phyloP scores from a whole-genome alignment of 2,113 vertebrate species.

The Desmodus rotundus region DNA sequence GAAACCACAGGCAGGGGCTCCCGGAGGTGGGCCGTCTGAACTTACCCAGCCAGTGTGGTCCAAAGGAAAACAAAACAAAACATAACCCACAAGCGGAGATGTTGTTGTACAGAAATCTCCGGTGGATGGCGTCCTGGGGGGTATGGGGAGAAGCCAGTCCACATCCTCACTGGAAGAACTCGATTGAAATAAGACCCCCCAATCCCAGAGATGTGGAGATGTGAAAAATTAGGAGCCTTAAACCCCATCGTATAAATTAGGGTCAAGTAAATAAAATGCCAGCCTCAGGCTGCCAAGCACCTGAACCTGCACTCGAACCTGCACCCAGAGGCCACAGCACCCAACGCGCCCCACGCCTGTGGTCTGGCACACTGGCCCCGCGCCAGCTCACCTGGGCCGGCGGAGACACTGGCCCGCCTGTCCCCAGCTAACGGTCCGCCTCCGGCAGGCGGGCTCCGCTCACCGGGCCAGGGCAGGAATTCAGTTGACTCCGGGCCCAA shows the following conservation, averaged over 20 bases:
- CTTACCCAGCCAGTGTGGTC: neutral
- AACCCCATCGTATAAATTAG: neutral
- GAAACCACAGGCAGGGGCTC: neutral
- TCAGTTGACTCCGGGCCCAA: slow-evolving; percentile 50
- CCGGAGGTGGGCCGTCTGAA: neutral
- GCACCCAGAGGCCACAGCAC: fast-evolving
- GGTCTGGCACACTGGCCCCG: fast-evolving
- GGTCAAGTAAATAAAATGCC: neutral
- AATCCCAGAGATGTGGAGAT: neutral
- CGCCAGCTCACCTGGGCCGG: neutral
- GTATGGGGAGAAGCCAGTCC: neutral
- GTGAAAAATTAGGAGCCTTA: neutral
- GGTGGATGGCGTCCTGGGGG: too few species aligned
- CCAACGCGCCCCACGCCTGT: fast-evolving
- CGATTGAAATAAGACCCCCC: neutral
- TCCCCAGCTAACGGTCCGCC: too few species aligned
- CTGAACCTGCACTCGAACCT: too few species aligned
- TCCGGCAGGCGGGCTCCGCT: fast-evolving
- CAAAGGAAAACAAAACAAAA: neutral
- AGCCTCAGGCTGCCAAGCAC: fast-evolving
- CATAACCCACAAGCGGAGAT: neutral
- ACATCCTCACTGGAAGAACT: neutral
- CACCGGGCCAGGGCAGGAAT: slow-evolving; percentile 48
- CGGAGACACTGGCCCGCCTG: fast-evolving
- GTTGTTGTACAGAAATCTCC: neutral